Percentiles rank a stretch among this genome's conserved stretches.
Evolutionary conservation across 2,797 vertebrate genomes (phyloP).

Genomic region (Scomberomorus guttatus): DNA sequence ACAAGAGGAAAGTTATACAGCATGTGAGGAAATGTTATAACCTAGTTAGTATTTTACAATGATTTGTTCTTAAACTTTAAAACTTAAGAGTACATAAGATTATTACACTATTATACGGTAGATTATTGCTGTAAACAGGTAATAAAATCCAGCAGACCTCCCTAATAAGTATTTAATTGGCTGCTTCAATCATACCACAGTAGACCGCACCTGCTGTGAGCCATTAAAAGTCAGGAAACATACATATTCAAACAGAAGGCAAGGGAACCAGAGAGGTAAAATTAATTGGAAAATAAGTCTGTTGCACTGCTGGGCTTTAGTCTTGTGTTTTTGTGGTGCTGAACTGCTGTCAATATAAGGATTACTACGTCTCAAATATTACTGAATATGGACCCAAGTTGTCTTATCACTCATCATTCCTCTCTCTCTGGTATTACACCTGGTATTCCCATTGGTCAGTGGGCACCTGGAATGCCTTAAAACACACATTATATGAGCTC

Average conservation of each 20-base stretch:
- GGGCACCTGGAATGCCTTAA: background rate
- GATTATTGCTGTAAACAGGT: slow-evolving; percentile 16
- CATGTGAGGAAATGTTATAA: slow-evolving; percentile 1
- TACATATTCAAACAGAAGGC: slow-evolving; percentile 2
- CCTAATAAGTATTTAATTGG: slow-evolving; percentile 31
- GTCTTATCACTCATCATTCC: background rate
- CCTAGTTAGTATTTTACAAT: background rate
- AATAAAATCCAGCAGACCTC: slow-evolving; percentile 23
- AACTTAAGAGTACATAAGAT: background rate
- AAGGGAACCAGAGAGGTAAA: background rate
- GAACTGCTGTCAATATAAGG: background rate
- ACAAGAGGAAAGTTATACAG: background rate
- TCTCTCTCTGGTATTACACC: background rate
- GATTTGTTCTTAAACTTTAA: slow-evolving; percentile 19
- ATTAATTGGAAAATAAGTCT: background rate
- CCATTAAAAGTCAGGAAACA: background rate
- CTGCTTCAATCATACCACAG: slow-evolving; percentile 10
- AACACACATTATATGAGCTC: background rate
- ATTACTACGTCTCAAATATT: background rate
- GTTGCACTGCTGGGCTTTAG: background rate
- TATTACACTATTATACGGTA: background rate
- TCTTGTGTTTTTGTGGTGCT: background rate
- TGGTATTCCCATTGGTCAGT: background rate
- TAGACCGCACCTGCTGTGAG: background rate
- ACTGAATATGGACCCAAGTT: background rate